phyloP scores from a whole-genome alignment of 2,113 vertebrate genomes.

The Mugil cephalus region DNA sequence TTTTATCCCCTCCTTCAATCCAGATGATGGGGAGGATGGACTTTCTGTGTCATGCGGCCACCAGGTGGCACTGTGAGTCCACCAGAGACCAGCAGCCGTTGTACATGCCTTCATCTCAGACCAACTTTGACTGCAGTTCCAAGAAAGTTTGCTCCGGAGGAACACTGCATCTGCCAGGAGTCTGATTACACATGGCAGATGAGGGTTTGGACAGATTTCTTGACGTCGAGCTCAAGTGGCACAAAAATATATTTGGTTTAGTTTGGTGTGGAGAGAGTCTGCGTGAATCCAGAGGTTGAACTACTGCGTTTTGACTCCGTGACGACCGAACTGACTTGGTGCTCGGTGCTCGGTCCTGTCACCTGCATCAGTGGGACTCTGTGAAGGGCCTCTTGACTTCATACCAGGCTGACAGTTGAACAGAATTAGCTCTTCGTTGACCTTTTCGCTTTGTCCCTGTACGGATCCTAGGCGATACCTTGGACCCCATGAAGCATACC shows the following conservation, averaged over 20 bases:
- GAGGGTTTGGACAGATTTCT: slow-evolving; percentile 29
- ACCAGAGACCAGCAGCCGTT: slow-evolving; percentile 22
- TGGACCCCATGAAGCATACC: neutral
- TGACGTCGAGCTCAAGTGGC: slow-evolving; percentile 33
- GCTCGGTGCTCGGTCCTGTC: slow-evolving; percentile 14
- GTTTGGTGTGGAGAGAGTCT: slow-evolving; percentile 32
- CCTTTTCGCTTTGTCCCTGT: neutral
- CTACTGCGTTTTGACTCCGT: slow-evolving; percentile 51
- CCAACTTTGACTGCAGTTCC: slow-evolving; percentile 26
- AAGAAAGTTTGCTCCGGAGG: slow-evolving; percentile 24
- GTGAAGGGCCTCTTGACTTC: slow-evolving; percentile 4
- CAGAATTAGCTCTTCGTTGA: neutral
- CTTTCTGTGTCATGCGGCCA: slow-evolving; percentile 39
- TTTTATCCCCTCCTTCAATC: neutral
- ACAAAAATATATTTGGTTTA: slow-evolving; percentile 65
- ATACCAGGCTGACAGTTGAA: slow-evolving; percentile 8
- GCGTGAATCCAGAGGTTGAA: slow-evolving; percentile 20
- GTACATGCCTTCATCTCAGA: slow-evolving; percentile 49
- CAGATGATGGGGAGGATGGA: neutral
- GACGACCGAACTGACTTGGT: slow-evolving; percentile 15
- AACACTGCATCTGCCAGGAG: slow-evolving; percentile 1
- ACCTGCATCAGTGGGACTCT: slow-evolving; percentile 44
- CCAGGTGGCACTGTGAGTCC: slow-evolving; percentile 67
- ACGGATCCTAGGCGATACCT: neutral
- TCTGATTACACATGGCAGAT: slow-evolving; percentile 50